Evolutionary conservation across 2,113 vertebrate genomes (phyloP).

Genomic region (Tyrannus savana): DNA sequence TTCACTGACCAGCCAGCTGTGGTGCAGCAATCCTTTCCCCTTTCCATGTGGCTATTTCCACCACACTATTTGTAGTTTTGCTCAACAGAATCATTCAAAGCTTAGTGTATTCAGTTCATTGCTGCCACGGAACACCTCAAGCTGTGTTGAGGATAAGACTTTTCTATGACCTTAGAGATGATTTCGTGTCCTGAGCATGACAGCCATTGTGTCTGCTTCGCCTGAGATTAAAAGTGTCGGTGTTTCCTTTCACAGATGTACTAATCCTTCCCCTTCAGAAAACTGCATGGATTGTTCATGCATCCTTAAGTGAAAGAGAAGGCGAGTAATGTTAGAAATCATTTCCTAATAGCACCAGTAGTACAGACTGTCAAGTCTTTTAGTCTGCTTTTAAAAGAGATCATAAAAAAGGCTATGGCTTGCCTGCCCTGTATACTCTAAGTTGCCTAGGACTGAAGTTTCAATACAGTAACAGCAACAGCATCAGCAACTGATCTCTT

Average conservation of each 20-base stretch:
- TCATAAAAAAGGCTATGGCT: not conserved
- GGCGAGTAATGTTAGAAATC: not conserved
- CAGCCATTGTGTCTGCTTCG: not conserved
- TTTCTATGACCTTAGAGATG: not conserved
- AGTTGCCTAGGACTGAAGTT: not conserved
- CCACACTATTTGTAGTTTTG: not conserved
- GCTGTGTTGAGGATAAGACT: not conserved
- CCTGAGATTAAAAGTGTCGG: not conserved
- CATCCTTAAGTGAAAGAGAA: not conserved
- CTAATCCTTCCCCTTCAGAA: not conserved
- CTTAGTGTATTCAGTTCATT: not conserved
- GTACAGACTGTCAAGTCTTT: not conserved
- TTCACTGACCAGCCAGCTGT: not conserved
- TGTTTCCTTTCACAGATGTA: not conserved
- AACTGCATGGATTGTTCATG: not conserved
- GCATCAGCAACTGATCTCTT: not conserved
- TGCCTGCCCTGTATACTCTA: not conserved
- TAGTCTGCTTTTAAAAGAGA: not conserved
- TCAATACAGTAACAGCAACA: not conserved
- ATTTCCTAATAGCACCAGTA: not conserved
- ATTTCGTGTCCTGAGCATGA: not conserved
- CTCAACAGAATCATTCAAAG: not conserved
- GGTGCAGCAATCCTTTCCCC: not conserved
- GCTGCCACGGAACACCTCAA: not conserved
- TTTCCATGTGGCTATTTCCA: not conserved